Conservation (phyloP, 2,113 vertebrate genomes). For the Rhadina sibilatrix region DNA sequence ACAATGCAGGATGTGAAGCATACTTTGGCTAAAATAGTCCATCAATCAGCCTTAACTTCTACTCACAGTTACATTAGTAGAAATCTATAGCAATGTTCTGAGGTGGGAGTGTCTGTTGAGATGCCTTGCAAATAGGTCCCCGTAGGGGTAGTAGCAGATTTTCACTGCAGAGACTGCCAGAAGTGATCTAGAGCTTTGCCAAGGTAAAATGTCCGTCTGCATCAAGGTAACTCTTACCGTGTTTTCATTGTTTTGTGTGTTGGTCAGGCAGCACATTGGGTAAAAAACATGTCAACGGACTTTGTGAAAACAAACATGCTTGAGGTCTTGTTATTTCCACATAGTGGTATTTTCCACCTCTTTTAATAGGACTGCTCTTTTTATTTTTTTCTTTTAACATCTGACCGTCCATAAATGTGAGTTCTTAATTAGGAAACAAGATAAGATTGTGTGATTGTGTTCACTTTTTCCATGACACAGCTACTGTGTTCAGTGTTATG, state of each 20-base stretch:
- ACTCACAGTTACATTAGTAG: background rate
- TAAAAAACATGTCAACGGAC: background rate
- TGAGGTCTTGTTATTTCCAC: background rate
- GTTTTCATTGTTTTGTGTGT: background rate
- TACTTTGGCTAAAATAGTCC: background rate
- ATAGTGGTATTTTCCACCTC: background rate
- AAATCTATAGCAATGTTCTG: background rate
- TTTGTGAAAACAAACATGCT: background rate
- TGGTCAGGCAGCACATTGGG: background rate
- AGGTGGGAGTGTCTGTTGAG: background rate
- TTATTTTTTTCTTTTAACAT: background rate
- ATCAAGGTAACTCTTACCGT: background rate
- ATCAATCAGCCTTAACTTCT: background rate
- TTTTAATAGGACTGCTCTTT: background rate
- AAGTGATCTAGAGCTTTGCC: background rate
- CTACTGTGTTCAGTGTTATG: background rate
- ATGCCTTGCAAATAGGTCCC: background rate
- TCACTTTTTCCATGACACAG: slow-evolving; percentile 33
- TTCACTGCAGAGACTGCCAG: background rate
- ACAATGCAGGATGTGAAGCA: background rate
- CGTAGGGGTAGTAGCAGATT: background rate
- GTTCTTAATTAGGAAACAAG: slow-evolving; percentile 30
- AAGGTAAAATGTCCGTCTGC: background rate
- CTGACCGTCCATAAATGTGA: background rate
- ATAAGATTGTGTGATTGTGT: slow-evolving; percentile 6